phyloP scores from a whole-genome alignment of 2,797 vertebrate genomes.

The Nothura maculosa region DNA sequence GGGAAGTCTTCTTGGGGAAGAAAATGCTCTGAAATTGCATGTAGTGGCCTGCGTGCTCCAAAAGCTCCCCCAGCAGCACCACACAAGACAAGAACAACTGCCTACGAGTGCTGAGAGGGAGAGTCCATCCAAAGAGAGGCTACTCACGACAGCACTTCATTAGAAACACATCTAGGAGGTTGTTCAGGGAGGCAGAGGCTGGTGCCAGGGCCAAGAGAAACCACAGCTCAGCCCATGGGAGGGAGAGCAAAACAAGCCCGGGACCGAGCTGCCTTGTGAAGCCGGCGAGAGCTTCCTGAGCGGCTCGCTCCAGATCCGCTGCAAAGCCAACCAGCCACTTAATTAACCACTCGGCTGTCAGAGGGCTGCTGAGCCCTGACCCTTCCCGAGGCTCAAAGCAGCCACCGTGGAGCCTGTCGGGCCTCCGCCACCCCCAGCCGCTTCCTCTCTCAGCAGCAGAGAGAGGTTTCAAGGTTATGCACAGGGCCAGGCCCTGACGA shows the following conservation, averaged over 20 bases:
- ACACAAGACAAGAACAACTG: neutral
- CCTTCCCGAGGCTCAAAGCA: neutral
- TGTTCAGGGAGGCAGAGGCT: neutral
- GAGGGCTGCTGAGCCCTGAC: neutral
- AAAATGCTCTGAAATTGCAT: neutral
- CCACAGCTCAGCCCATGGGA: neutral
- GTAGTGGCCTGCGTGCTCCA: neutral
- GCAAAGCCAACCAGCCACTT: neutral
- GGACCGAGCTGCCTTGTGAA: neutral
- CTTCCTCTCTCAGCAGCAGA: neutral
- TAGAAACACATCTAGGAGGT: neutral
- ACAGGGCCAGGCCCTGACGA: accelerated
- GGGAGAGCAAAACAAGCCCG: neutral
- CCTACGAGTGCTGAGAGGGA: neutral
- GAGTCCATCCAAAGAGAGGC: neutral
- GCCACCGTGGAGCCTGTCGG: neutral
- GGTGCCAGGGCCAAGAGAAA: neutral
- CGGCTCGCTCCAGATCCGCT: neutral
- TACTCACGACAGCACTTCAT: neutral
- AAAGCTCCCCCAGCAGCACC: neutral
- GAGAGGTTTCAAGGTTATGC: neutral
- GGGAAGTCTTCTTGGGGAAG: neutral
- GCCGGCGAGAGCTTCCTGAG: neutral
- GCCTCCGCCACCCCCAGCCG: neutral
- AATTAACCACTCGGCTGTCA: neutral